Conservation (phyloP, 1,140 invertebrate genomes). For the Ladona fulva region DNA sequence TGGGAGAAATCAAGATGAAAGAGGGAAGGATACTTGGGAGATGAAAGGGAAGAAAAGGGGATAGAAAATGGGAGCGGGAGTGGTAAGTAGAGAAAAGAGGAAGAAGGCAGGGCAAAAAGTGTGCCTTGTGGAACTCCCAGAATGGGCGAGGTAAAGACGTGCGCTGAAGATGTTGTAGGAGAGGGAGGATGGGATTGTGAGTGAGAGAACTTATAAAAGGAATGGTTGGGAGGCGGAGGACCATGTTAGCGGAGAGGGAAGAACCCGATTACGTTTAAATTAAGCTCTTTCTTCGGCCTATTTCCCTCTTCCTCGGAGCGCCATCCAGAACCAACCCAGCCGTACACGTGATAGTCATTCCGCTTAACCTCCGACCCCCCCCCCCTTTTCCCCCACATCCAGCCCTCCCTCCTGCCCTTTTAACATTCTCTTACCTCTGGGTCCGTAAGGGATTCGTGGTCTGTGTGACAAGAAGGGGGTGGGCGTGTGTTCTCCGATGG, state of each 20-base stretch:
- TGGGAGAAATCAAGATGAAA: no score
- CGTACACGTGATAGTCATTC: constrained; percentile 4
- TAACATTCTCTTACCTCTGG: background rate
- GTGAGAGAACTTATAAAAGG: background rate
- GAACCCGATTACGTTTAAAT: constrained; percentile 9
- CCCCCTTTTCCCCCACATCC: background rate
- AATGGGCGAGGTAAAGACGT: background rate
- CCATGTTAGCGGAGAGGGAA: background rate
- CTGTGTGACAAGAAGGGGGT: background rate
- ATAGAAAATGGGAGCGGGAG: background rate
- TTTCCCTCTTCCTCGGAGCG: background rate
- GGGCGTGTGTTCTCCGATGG: background rate
- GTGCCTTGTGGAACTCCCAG: background rate
- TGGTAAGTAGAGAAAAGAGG: background rate
- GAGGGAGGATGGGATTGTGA: background rate
- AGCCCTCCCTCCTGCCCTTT: background rate
- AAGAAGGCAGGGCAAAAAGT: background rate
- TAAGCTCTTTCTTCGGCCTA: constrained; percentile 4
- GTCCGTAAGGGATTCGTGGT: constrained; percentile 3
- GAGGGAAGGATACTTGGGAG: background rate
- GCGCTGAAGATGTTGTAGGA: background rate
- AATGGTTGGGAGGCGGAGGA: background rate
- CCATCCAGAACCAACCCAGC: background rate
- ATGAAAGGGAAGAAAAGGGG: background rate
- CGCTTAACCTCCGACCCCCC: background rate